Percentiles rank a stretch among this genome's conserved stretches.
Evolutionary conservation across 2,888 invertebrate genomes (phyloP).

Genomic region (Oscheius onirici): DNA sequence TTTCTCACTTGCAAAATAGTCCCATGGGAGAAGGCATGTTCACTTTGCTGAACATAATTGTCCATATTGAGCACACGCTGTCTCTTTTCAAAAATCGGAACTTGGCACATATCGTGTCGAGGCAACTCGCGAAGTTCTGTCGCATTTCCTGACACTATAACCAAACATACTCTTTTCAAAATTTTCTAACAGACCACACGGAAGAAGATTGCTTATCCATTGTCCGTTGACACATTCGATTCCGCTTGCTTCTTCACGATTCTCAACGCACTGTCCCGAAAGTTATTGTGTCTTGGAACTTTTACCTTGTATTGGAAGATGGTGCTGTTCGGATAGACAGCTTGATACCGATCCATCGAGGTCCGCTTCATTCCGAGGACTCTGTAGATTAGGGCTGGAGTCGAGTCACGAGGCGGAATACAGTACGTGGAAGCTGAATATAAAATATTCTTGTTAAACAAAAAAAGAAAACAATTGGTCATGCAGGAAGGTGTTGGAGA

Average conservation of each 20-base stretch:
- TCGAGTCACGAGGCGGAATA: slow-evolving; percentile 55
- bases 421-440: slow-evolving; percentile 50
- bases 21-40: slow-evolving; percentile 64
- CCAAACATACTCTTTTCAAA: too few species aligned
- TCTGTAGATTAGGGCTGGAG: slow-evolving; percentile 57
- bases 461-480: slow-evolving; percentile 41
- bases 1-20: slow-evolving; percentile 49
- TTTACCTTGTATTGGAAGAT: slow-evolving; percentile 66
- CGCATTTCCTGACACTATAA: slow-evolving; percentile 32
- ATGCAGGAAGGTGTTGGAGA: slow-evolving; percentile 46
- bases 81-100: slow-evolving; percentile 37
- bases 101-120: slow-evolving; percentile 51
- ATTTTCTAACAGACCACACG: slow-evolving; percentile 52
- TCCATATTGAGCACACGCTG: slow-evolving; percentile 57
- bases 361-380: slow-evolving; percentile 47
- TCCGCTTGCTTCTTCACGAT: slow-evolving; percentile 60
- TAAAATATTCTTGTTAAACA: not conserved
- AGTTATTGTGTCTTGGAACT: not conserved
- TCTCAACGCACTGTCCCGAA: slow-evolving; percentile 49
- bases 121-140: slow-evolving; percentile 35
- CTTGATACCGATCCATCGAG: slow-evolving; percentile 52
- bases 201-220: slow-evolving; percentile 64
- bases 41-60: slow-evolving; percentile 51
- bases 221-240: slow-evolving; percentile 68
- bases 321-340: slow-evolving; percentile 69